Evolutionary conservation across 92 coral and sea anemone genomes (phyloP).

Genomic region (Ricordea florida): DNA sequence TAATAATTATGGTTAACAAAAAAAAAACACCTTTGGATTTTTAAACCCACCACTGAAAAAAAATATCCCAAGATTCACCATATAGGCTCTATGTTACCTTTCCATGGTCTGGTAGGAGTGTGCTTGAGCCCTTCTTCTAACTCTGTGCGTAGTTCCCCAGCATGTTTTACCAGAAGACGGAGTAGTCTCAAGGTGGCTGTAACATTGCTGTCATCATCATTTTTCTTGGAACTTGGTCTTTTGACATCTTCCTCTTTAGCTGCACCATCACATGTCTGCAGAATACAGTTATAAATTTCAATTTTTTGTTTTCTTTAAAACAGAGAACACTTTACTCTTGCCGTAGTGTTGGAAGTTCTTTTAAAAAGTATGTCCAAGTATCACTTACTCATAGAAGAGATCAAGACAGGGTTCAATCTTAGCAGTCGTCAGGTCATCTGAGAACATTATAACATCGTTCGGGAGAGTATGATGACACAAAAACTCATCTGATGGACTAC

Average conservation of each 20-base stretch:
- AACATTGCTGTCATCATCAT: constrained; percentile 93
- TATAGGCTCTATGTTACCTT: constrained; percentile 53
- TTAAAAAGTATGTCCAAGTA: too few relatives aligned
- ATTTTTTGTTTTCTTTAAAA: not conserved
- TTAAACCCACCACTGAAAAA: too few relatives aligned
- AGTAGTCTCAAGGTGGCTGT: constrained; percentile 96
- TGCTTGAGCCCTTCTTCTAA: constrained; percentile 86
- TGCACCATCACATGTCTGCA: constrained; percentile 18
- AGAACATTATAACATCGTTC: too few relatives aligned
- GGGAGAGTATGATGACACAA: too few relatives aligned
- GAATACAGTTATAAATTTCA: not conserved
- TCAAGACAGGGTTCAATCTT: too few relatives aligned
- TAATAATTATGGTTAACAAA: too few relatives aligned
- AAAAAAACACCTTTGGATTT: too few relatives aligned
- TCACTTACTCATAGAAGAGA: too few relatives aligned
- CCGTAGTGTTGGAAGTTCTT: too few relatives aligned
- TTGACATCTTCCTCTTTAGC: constrained; percentile 10
- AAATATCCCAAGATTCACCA: not conserved
- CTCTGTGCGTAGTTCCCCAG: constrained; percentile 88
- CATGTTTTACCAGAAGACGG: constrained; percentile 95
- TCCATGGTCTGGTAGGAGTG: constrained; percentile 98
- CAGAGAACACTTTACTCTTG: too few relatives aligned
- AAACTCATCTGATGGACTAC: too few relatives aligned
- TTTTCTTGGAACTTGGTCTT: constrained; percentile 37
- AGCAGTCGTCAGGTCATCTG: too few relatives aligned